Evolutionary conservation across 2,797 vertebrate genomes (phyloP).

Genomic region (Corythornis leucogaster): DNA sequence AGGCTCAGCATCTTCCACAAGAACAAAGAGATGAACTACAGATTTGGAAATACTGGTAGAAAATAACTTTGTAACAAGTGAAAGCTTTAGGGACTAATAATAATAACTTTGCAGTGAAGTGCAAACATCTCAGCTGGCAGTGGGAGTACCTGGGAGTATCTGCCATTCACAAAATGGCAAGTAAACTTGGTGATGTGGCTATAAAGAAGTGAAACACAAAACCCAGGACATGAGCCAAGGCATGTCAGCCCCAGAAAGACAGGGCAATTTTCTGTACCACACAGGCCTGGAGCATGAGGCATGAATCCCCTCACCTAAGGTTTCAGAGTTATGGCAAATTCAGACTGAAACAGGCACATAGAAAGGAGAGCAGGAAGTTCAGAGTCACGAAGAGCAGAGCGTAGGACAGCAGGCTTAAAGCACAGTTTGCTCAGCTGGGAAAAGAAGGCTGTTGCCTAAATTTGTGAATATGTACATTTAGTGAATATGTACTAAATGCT

Average conservation of each 20-base stretch:
- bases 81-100: background rate
- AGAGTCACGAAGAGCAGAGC: background rate
- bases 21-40: background rate
- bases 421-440: background rate
- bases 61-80: background rate
- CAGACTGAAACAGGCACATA: background rate
- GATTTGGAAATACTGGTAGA: background rate
- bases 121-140: background rate
- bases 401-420: background rate
- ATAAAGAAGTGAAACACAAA: background rate
- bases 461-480: background rate
- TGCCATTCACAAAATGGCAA: background rate
- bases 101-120: background rate
- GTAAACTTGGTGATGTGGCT: background rate
- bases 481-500: background rate
- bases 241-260: background rate
- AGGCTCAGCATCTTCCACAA: background rate
- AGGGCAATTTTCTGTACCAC: background rate
- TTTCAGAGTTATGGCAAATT: background rate
- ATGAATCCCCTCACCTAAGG: background rate
- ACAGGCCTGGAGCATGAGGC: fast-evolving
- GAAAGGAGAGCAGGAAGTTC: background rate
- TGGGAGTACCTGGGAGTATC: background rate
- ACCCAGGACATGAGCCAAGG: background rate
- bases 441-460: background rate